phyloP scores from a whole-genome alignment of 2,113 vertebrate genomes.

The Marmota flaviventris region DNA sequence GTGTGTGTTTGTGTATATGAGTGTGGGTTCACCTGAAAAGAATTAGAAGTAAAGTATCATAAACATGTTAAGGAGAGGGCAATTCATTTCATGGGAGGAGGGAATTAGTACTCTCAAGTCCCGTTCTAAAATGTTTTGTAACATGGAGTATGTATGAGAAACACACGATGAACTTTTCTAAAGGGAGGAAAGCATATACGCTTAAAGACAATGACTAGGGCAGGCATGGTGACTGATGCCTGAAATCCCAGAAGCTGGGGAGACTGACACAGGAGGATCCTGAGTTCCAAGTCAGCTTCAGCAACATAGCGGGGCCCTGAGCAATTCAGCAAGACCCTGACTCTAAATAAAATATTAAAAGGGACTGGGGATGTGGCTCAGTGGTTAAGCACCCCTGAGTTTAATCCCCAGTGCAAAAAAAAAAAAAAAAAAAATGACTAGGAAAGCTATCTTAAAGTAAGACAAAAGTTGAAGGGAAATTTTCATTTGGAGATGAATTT shows the following conservation, averaged over 20 bases:
- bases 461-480: not conserved
- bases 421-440: not conserved
- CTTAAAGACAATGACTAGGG: constrained; percentile 28
- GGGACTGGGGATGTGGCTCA: no score
- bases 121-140: constrained; percentile 14
- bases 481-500: constrained; percentile 39
- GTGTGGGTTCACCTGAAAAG: not conserved
- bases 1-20: not conserved
- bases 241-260: no score
- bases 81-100: not conserved
- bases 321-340: no score
- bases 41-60: not conserved
- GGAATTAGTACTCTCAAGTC: not conserved
- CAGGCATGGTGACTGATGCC: no score
- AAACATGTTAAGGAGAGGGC: not conserved
- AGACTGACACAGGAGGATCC: no score
- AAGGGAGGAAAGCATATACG: not conserved
- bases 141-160: not conserved
- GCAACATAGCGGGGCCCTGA: no score
- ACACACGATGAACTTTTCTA: not conserved
- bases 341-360: no score
- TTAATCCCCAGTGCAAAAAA: no score
- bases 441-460: constrained; percentile 40
- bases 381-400: no score
- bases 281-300: no score